Base-by-base conservation (phyloP, 2,797 vertebrate species). In the Myiothlypis chrysogaster region DNA sequence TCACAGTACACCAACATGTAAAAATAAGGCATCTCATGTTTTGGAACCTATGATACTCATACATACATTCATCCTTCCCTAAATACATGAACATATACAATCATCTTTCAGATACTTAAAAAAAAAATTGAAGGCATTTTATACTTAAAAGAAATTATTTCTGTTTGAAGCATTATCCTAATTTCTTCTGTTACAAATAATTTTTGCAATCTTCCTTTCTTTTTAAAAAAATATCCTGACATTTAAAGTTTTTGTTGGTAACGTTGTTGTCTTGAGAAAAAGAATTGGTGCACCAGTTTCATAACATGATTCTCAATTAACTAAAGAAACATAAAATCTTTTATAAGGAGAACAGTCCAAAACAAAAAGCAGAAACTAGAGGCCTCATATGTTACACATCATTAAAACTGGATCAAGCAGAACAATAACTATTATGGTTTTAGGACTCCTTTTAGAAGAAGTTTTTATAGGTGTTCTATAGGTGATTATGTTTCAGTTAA, bases 281-380 rank as follows among this genome's bases (percentile, higher is more conserved):
- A 86, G n/a, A 96, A 87, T 9, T 57, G 35, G 55, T 80, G 80
- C 30, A 88, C 57, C 24, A 78, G 60, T 93, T 95, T 94, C 37
- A 87, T 87, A 94, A 95, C 13, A 78, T 9, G 34, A 94, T 69
- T 43, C 37, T 92, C 49, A 81, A 83, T 92, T 95, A 96, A 96
- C 83, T 87, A 87, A 92, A 95, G 72, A 47, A 87, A 3, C 35
- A 93, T 55, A 65, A 80, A 87, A 11, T 70, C 30, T 50, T 88
- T 91, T 88, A 92, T 65, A 91, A 86, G 87, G n/a, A 78, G 43
- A 77, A n/a, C 6, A 83, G 53, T 0, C 2, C 14, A 70, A 56
- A 86, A 75, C 35, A n/a, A 16, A 80, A 87, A 92, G 37, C 23
- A 34, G 63, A 90, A 93, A 66, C 35, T 66, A 86, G 85, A 92